These are phyloP conservation scores for Lophura swinhoii DNA, from an alignment of 2,797 vertebrate genomes.

Conservation along the genomic window DNA sequence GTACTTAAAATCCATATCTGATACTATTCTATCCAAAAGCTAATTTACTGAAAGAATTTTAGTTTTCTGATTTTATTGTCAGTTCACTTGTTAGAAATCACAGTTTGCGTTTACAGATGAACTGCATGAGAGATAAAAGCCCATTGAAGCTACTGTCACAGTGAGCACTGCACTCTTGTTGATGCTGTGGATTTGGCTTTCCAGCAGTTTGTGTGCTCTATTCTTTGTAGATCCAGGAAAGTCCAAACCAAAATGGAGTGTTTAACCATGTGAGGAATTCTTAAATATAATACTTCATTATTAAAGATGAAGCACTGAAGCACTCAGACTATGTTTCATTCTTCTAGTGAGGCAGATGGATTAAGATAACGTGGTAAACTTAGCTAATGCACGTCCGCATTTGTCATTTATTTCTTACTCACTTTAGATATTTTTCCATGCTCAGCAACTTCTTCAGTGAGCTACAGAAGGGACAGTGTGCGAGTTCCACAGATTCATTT, in stretches of 20 bases:
- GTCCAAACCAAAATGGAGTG: background rate
- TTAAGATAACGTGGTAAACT: background rate
- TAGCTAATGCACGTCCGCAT: background rate
- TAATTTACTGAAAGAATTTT: background rate
- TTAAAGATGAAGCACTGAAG: background rate
- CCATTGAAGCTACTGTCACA: background rate
- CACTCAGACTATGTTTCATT: background rate
- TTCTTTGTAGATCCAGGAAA: background rate
- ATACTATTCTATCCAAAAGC: background rate
- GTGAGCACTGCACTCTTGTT: background rate
- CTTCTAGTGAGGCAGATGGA: background rate
- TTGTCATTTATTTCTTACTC: background rate
- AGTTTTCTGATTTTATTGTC: background rate
- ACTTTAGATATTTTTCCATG: background rate
- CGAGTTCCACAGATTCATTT: background rate
- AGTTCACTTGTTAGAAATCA: background rate
- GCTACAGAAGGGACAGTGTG: background rate
- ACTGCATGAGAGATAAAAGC: background rate
- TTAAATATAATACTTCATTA: background rate
- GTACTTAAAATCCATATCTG: background rate
- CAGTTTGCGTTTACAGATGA: background rate
- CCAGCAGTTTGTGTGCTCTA: background rate
- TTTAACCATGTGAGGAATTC: background rate
- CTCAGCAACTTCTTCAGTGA: background rate
- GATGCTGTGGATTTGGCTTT: background rate